Percentiles rank a stretch among this genome's conserved stretches.
phyloP scores from a whole-genome alignment of 2,113 vertebrate species.

The Erythrolamprus reginae region DNA sequence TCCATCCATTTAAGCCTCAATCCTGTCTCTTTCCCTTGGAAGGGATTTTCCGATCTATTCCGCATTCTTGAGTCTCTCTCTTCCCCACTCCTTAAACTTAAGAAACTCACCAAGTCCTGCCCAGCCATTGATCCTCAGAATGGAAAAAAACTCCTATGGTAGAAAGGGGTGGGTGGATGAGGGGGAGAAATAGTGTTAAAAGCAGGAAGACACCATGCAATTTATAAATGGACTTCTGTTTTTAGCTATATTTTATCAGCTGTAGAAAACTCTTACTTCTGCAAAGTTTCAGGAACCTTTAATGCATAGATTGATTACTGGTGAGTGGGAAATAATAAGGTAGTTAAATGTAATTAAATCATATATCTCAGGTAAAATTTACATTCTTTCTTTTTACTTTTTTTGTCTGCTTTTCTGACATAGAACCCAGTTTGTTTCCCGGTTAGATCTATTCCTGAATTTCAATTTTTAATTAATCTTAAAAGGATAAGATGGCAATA shows the following conservation, averaged over 20 bases:
- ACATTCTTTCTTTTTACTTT: conserved; percentile 26
- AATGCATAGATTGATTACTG: conserved; percentile 31
- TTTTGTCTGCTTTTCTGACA: background rate
- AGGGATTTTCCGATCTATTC: too few species aligned
- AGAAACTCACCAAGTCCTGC: too few species aligned
- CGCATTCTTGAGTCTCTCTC: too few species aligned
- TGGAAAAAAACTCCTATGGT: too few species aligned
- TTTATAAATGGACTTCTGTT: conserved; percentile 50
- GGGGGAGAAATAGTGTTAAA: too few species aligned
- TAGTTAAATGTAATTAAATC: conserved; percentile 6
- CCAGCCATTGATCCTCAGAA: too few species aligned
- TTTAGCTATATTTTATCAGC: conserved; percentile 52
- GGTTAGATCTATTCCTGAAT: background rate
- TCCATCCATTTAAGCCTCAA: too few species aligned
- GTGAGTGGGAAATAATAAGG: conserved; percentile 12
- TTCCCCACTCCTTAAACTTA: too few species aligned
- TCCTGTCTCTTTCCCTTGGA: too few species aligned
- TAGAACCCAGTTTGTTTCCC: background rate
- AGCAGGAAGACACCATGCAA: too few species aligned
- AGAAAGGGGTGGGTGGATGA: too few species aligned
- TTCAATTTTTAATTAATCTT: background rate
- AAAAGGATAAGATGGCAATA: background rate
- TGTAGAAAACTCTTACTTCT: conserved; percentile 19
- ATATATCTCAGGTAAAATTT: conserved; percentile 8
- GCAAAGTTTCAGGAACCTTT: conserved; percentile 38